These are phyloP conservation scores for Drosophila nikananu DNA, from an alignment of 1,140 invertebrate genomes.

Conservation along the genomic window DNA sequence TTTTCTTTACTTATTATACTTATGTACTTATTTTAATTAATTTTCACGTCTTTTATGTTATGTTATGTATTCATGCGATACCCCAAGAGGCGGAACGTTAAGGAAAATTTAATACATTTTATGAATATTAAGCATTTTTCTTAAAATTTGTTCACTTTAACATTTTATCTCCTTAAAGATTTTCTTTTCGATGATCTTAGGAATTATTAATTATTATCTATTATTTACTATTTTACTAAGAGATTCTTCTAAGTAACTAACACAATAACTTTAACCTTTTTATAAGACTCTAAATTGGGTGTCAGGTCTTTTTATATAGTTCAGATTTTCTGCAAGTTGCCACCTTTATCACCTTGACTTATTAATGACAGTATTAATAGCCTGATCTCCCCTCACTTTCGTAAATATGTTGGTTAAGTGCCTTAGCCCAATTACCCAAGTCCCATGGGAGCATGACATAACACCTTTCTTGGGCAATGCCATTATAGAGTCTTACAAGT, in stretches of 20 bases:
- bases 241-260: not conserved
- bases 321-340: not conserved
- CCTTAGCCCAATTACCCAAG: slow-evolving; percentile 1
- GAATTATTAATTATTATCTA: not conserved
- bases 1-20: too few relatives aligned
- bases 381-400: slow-evolving; percentile 8
- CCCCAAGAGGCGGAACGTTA: too few relatives aligned
- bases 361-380: slow-evolving; percentile 6
- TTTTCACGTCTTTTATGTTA: not conserved
- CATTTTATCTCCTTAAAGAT: not conserved
- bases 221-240: not conserved
- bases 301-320: not conserved
- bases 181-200: too few relatives aligned
- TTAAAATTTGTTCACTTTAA: not conserved
- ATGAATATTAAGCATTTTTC: too few relatives aligned
- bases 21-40: not conserved
- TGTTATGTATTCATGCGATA: too few relatives aligned
- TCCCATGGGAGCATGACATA: slow-evolving; percentile 48
- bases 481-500: slow-evolving; percentile 40
- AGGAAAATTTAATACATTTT: too few relatives aligned
- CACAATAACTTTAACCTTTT: not conserved
- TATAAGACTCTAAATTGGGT: not conserved
- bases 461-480: slow-evolving; percentile 31
- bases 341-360: not conserved
- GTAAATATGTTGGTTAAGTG: slow-evolving; percentile 4